Conservation (phyloP, 2,113 vertebrate genomes). For the Struthidea cinerea region DNA sequence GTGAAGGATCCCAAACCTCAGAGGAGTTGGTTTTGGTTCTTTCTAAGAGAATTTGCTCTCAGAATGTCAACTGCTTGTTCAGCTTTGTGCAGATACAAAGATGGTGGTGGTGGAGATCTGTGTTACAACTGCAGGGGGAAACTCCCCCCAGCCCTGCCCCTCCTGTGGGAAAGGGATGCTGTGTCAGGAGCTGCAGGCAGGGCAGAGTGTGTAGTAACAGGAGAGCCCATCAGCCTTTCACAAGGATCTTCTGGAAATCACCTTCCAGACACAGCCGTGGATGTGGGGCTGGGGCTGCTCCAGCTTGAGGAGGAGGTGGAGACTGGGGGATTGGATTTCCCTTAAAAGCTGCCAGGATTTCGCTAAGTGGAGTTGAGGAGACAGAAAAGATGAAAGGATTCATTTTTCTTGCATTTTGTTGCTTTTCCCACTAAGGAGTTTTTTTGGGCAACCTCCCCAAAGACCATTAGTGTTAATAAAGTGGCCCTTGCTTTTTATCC, state of each 20-base stretch:
- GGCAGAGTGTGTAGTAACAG: no score
- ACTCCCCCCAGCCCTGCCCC: background rate
- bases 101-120: background rate
- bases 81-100: background rate
- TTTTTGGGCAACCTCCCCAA: background rate
- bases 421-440: background rate
- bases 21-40: background rate
- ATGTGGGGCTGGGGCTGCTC: background rate
- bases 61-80: background rate
- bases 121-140: background rate
- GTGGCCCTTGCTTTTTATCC: background rate
- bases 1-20: background rate
- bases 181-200: background rate
- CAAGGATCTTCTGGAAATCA: background rate
- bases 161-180: background rate
- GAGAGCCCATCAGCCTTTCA: background rate
- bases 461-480: background rate
- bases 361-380: background rate
- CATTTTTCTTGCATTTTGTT: background rate
- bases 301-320: background rate
- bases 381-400: background rate
- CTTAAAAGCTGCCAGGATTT: background rate
- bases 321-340: background rate
- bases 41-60: background rate
- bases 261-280: fast-evolving